phyloP scores from a whole-genome alignment of 1,140 invertebrate species.

The Atta cephalotes region DNA sequence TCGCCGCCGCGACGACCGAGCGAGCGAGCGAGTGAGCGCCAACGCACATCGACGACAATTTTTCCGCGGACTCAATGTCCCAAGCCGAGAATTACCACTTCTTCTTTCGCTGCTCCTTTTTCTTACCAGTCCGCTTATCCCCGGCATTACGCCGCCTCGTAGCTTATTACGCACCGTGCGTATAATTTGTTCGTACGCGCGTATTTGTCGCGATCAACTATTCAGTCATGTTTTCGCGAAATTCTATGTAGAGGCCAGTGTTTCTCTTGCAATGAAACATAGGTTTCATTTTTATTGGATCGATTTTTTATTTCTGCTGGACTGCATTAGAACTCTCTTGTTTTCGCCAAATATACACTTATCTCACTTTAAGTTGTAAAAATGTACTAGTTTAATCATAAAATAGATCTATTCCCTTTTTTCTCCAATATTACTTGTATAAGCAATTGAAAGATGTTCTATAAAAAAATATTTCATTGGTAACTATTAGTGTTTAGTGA shows the following conservation, averaged over 20 bases:
- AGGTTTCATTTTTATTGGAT: too few relatives aligned
- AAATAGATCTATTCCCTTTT: too few relatives aligned
- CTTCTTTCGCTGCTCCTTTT: constrained; percentile 11
- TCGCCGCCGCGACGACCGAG: constrained; percentile 35
- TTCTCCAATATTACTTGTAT: too few relatives aligned
- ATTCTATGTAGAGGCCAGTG: background rate
- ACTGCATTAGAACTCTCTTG: too few relatives aligned
- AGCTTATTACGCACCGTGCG: constrained; percentile 8
- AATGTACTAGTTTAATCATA: too few relatives aligned
- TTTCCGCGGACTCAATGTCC: constrained; percentile 66
- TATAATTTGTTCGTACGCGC: constrained; percentile 20
- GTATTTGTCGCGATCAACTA: background rate
- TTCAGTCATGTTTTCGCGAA: background rate
- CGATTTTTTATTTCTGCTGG: too few relatives aligned
- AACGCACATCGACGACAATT: constrained; percentile 71
- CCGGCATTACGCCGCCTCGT: background rate
- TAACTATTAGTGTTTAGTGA: too few relatives aligned
- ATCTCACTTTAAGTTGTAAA: too few relatives aligned
- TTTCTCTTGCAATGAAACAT: background rate
- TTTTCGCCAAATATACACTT: too few relatives aligned
- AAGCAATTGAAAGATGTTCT: too few relatives aligned
- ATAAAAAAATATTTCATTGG: too few relatives aligned
- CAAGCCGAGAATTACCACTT: constrained; percentile 32
- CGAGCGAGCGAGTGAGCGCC: constrained; percentile 3
- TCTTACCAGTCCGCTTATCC: constrained; percentile 31